Evolutionary conservation across 2,888 invertebrate genomes (phyloP).

Genomic region (Rhagonycha fulva): DNA sequence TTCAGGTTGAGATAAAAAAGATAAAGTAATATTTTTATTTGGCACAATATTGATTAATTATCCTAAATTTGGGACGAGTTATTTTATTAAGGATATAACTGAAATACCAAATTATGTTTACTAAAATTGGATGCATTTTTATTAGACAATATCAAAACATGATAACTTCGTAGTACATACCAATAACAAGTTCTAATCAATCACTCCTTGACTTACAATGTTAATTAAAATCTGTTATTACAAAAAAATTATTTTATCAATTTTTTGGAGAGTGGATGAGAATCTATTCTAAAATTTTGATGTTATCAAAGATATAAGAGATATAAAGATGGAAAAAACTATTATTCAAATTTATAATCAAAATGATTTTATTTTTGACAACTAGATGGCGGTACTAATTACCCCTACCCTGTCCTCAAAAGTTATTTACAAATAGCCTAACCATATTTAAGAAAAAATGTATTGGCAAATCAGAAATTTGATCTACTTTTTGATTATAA

Average conservation of each 20-base stretch:
- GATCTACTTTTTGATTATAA: too few relatives aligned
- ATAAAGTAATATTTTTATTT: neutral
- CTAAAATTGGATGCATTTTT: neutral
- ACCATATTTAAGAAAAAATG: too few relatives aligned
- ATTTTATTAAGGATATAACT: neutral
- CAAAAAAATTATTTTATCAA: neutral
- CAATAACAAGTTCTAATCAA: neutral
- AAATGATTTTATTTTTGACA: too few relatives aligned
- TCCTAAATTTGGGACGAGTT: neutral
- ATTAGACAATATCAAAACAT: neutral
- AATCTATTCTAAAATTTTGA: too few relatives aligned
- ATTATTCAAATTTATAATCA: too few relatives aligned
- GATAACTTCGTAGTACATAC: neutral
- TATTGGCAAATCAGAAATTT: too few relatives aligned
- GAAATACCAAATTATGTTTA: neutral
- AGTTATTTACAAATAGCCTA: too few relatives aligned
- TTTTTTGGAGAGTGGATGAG: too few relatives aligned
- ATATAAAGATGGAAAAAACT: too few relatives aligned
- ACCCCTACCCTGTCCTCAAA: too few relatives aligned
- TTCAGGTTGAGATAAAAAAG: constrained; percentile 6
- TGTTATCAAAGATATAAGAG: too few relatives aligned
- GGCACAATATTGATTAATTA: neutral
- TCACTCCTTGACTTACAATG: neutral
- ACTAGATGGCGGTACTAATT: too few relatives aligned
- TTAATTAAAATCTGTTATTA: neutral